These are phyloP conservation scores for Eucera pruinosa DNA, from an alignment of 2,888 invertebrate genomes.

Conservation along the genomic window DNA sequence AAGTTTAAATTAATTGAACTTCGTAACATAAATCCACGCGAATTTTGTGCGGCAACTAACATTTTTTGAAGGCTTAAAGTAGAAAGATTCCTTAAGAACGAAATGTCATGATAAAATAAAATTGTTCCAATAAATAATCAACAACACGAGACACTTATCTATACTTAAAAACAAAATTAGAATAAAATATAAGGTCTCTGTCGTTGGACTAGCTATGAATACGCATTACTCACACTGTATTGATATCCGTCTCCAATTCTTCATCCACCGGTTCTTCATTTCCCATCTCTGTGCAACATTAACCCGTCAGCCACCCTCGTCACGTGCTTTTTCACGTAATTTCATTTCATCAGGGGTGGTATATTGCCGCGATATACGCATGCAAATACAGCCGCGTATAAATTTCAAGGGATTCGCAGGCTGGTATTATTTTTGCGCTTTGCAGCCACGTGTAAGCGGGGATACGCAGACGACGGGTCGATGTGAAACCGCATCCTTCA, in stretches of 20 bases:
- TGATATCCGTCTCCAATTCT: not conserved
- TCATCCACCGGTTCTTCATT: constrained; percentile 8
- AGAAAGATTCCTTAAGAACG: too few relatives aligned
- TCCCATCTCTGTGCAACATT: not conserved
- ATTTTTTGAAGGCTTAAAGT: too few relatives aligned
- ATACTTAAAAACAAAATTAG: not conserved
- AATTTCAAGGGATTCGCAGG: constrained; percentile 30
- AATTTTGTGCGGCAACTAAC: too few relatives aligned
- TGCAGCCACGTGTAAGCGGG: not conserved
- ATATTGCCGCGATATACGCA: constrained; percentile 5
- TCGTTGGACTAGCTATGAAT: not conserved
- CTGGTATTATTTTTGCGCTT: constrained; percentile 8
- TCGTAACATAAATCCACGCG: too few relatives aligned
- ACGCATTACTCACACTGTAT: not conserved
- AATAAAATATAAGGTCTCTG: not conserved
- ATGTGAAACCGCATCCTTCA: not conserved
- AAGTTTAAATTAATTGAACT: too few relatives aligned
- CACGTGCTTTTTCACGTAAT: constrained; percentile 25
- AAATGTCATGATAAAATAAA: too few relatives aligned
- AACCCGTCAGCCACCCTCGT: not conserved
- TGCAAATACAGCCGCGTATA: constrained; percentile 37
- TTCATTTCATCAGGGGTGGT: constrained; percentile 26
- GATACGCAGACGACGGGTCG: not conserved
- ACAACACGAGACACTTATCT: too few relatives aligned
- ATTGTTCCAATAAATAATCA: too few relatives aligned